Evolutionary conservation across 1,140 invertebrate genomes (phyloP), one percentile per base, ranked within the genome.

Genomic region (Apis dorsata): DNA sequence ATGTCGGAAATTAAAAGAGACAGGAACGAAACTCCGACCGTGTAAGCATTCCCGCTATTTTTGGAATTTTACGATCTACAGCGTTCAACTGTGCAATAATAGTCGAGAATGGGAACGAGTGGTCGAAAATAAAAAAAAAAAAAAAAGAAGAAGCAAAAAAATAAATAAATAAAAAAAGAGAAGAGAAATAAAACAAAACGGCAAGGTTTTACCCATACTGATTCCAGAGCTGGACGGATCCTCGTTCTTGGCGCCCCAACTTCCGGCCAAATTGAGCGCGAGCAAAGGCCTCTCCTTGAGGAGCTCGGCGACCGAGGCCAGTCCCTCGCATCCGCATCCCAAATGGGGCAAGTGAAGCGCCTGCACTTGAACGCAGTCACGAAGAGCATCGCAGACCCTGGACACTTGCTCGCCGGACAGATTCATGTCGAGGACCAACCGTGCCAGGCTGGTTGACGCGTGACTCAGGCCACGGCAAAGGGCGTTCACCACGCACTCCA

Each of bases 311-410:
- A 95, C 91, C 24, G 94, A 94, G 59, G 92, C 90, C 4, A 95
- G 91, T 13, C 95, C 95, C 57, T 95, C 93, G 70, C 94, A 91
- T 44, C 95, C 95, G 84, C 95, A 95, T 34, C 95, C 93, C 72
- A 95, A 91, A 90, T 95, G 95, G 53, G 95, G 95, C 80, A 95
- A 92, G 84, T 95, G 95, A 65, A 95, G 88, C 49, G 94, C 93
- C 68, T 94, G 93, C 49, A 95, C 92, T 86, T 94, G 93, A 70
- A 92, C 88, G 81, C 93, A 94, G 86, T 91, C 89, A 72, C 93
- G 92, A n/a, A 95, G 91, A 15, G 93, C 92, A 4, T 89, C 89
- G 85, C 94, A 95, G 53, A 95, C 90, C 79, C 95, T 93, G 53
- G 93, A 91, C 59, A 95, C 92, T 91, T 95, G 95, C 66, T 92